Conservation (phyloP, 2,888 invertebrate species). For the Limenitis camilla region DNA sequence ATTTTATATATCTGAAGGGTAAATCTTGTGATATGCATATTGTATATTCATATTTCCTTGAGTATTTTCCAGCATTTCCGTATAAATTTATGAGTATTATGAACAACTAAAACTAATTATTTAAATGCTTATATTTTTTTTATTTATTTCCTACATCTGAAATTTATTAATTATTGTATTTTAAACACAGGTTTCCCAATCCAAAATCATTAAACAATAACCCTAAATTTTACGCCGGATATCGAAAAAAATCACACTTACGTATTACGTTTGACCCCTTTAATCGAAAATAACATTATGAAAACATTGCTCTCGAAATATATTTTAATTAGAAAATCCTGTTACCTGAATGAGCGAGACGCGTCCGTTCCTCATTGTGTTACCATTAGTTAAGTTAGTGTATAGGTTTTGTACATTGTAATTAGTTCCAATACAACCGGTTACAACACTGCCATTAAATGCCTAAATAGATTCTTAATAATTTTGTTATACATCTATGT, state of each 20-base stretch:
- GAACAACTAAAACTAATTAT: not conserved
- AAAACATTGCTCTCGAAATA: slow-evolving; percentile 2
- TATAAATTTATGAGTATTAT: too few relatives aligned
- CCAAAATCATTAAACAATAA: not conserved
- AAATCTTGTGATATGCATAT: slow-evolving; percentile 19
- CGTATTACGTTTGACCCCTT: not conserved
- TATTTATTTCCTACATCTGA: not conserved
- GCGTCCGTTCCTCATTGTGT: slow-evolving; percentile 69
- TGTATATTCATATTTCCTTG: slow-evolving; percentile 8
- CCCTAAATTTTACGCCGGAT: not conserved
- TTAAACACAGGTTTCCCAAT: not conserved
- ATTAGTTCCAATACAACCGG: slow-evolving; percentile 68
- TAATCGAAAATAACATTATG: not conserved
- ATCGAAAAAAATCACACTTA: not conserved
- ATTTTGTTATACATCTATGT: slow-evolving; percentile 50
- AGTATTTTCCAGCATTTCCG: not conserved
- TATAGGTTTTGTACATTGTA: slow-evolving; percentile 56
- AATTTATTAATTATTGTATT: not conserved
- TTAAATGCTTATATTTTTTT: not conserved
- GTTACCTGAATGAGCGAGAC: slow-evolving; percentile 70
- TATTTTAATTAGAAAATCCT: slow-evolving; percentile 42
- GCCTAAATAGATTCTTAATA: slow-evolving; percentile 67
- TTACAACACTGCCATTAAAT: slow-evolving; percentile 73
- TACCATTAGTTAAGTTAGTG: slow-evolving; percentile 72
- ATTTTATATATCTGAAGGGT: slow-evolving; percentile 17